Evolutionary conservation across 2,888 invertebrate species (phyloP), one percentile per base, ranked within the genome.

Genomic region (Caenorhabditis sp.): DNA sequence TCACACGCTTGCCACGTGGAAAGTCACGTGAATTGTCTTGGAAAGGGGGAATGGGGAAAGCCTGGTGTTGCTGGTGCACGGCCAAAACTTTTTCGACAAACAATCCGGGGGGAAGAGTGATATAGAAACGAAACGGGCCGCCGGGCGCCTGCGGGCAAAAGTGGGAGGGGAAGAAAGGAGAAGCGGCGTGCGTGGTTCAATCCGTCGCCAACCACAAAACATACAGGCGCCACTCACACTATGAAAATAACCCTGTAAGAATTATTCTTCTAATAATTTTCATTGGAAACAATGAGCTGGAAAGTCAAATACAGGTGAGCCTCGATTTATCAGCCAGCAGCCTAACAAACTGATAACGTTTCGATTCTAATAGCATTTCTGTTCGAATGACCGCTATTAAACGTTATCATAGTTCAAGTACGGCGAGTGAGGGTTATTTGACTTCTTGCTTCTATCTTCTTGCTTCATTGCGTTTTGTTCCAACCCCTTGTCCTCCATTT

Each of bases 1-100:
- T 64, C 67, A 76, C 51, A 76, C 67, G 76, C 50, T 53, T 40
- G 35, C 37, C 76, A 76, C 76, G 76, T 76, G 76, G 76, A 67
- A 47, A 18, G 26, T 58, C 76, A 76, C 76, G 76, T 76, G 76
- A 76, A 76, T 22, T 18, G n/a, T 40, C 11, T 8, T 2, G n/a
- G 26, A n/a, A n/a, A n/a, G n/a, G n/a, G n/a, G n/a, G n/a, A n/a
- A n/a, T n/a, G n/a, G n/a, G n/a, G n/a, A n/a, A n/a, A n/a, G n/a
- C n/a, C n/a, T n/a, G 28, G 35, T 20, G n/a, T 13, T 26, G 32
- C 22, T 56, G 22, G 65, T 74, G 58, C 56, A 65, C 61, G 40
- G 60, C 32, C 44, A 24, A 28, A 32, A 37, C 32, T 20, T 72
- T 74, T 67, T 74, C 40, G 67, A 76, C 76, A 76, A 76, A 76